These are phyloP conservation scores for Hesperophylax magnus DNA, from an alignment of 1,140 invertebrate genomes.

Conservation along the genomic window DNA sequence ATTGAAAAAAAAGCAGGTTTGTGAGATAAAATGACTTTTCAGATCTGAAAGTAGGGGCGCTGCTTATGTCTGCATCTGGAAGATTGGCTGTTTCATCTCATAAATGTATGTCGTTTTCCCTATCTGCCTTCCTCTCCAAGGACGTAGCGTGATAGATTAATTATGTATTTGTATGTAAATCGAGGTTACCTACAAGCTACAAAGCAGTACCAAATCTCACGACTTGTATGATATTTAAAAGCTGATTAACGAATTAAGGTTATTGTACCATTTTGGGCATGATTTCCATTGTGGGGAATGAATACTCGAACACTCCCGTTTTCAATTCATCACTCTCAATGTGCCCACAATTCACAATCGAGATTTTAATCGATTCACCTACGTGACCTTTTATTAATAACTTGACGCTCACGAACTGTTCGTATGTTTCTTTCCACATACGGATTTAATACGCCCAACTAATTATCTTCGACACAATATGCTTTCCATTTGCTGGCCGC, in stretches of 20 bases:
- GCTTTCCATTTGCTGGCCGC: neutral
- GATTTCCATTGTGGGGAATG: constrained; percentile 26
- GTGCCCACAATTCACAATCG: neutral
- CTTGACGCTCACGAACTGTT: constrained; percentile 3
- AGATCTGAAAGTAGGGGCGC: too few species aligned
- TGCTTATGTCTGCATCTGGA: too few species aligned
- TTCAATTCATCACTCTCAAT: constrained; percentile 8
- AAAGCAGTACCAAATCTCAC: neutral
- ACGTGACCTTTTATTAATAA: constrained; percentile 19
- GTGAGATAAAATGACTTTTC: too few species aligned
- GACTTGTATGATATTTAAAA: constrained; percentile 19
- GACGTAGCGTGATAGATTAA: too few species aligned
- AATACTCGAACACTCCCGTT: constrained; percentile 23
- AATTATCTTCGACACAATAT: constrained; percentile 26
- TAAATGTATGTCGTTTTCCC: too few species aligned
- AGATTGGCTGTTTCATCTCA: too few species aligned
- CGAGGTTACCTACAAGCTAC: neutral
- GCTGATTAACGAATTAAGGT: constrained; percentile 18
- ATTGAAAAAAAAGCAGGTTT: too few species aligned
- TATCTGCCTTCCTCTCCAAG: too few species aligned
- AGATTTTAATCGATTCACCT: constrained; percentile 9
- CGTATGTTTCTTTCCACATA: neutral
- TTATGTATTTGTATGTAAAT: too few species aligned
- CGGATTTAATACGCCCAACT: constrained; percentile 33
- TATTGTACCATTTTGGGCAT: constrained; percentile 13